phyloP scores from a whole-genome alignment of 2,888 invertebrate species.

The Ochropacha duplaris region DNA sequence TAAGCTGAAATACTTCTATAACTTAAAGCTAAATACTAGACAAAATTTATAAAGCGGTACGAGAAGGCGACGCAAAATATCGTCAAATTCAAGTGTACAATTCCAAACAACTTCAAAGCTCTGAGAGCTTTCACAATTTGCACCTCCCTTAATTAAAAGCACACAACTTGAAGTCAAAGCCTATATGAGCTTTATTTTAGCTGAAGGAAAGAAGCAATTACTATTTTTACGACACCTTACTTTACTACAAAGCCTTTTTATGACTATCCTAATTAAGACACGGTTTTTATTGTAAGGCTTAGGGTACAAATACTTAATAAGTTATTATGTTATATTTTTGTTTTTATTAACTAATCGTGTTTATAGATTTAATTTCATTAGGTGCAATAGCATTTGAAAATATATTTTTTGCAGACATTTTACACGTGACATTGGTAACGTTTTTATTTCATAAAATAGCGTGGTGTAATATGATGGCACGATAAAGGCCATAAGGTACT shows the following conservation, averaged over 20 bases:
- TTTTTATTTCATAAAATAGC: too few relatives aligned
- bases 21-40: too few relatives aligned
- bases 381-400: too few relatives aligned
- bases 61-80: background rate
- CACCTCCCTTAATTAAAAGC: conserved; percentile 16
- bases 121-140: conserved; percentile 14
- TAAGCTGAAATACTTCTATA: background rate
- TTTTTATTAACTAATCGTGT: too few relatives aligned
- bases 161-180: conserved; percentile 9
- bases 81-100: background rate
- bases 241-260: conserved; percentile 19
- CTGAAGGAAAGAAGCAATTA: background rate
- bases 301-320: conserved; percentile 6
- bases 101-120: background rate
- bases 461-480: too few relatives aligned
- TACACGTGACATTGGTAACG: too few relatives aligned
- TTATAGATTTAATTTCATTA: too few relatives aligned
- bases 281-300: conserved; percentile 11
- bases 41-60: too few relatives aligned
- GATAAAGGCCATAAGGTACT: too few relatives aligned
- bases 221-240: conserved; percentile 22
- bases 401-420: too few relatives aligned
- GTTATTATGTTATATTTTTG: conserved; percentile 2
- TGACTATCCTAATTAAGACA: conserved; percentile 18
- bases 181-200: background rate